These are phyloP conservation scores for Piprites chloris DNA, from an alignment of 2,113 vertebrate genomes.

Conservation along the genomic window DNA sequence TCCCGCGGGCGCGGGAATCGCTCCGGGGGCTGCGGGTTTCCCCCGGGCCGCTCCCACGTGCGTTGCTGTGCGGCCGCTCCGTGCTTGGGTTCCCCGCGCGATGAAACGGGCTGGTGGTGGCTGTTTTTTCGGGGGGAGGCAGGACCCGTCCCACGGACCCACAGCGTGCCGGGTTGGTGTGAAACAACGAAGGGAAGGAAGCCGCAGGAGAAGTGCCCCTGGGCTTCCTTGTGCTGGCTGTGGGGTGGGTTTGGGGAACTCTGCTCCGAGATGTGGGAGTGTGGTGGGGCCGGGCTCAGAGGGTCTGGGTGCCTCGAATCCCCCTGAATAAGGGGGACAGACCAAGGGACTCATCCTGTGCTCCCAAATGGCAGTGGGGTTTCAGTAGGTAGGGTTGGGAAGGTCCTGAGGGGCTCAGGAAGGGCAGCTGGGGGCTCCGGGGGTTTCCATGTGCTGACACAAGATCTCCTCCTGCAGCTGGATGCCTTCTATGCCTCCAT, in stretches of 20 bases:
- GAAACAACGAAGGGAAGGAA: not conserved
- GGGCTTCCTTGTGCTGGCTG: not conserved
- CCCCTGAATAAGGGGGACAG: accelerated
- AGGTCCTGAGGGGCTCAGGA: not conserved
- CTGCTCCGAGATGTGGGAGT: accelerated
- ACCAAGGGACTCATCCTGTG: accelerated
- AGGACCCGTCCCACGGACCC: accelerated
- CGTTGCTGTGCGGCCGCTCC: not conserved
- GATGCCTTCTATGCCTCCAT: constrained; percentile 87
- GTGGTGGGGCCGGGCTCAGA: accelerated
- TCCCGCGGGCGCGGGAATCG: not conserved
- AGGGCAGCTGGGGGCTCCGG: accelerated
- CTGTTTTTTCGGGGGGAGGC: accelerated
- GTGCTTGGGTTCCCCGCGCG: not conserved
- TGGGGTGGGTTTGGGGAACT: not conserved
- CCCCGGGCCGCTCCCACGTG: not conserved
- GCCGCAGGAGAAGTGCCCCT: accelerated
- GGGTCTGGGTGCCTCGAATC: not conserved
- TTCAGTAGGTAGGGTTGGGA: accelerated
- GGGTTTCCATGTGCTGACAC: not conserved
- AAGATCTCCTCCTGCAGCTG: constrained; percentile 67
- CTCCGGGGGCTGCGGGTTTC: not conserved
- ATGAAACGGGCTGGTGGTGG: not conserved
- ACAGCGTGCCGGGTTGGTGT: accelerated
- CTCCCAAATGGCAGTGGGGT: not conserved